Evolutionary conservation across 2,888 invertebrate species (phyloP).

Genomic region (Apodemia zela): DNA sequence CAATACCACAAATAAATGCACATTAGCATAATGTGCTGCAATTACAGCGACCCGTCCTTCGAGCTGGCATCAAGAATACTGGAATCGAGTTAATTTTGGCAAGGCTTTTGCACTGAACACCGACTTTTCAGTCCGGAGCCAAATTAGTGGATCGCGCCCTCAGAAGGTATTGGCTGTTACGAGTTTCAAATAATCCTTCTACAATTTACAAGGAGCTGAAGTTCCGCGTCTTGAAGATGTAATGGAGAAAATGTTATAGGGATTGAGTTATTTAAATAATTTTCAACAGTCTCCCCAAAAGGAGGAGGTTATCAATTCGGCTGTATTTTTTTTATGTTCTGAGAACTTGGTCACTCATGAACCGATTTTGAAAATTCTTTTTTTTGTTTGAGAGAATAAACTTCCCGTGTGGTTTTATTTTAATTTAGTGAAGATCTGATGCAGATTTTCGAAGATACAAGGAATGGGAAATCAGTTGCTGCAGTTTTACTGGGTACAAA

Average conservation of each 20-base stretch:
- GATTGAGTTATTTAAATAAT: not conserved
- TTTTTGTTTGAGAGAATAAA: too few species aligned
- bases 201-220: not conserved
- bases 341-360: too few species aligned
- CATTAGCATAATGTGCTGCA: slow-evolving; percentile 1
- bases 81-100: slow-evolving; percentile 5
- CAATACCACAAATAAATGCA: slow-evolving; percentile 6
- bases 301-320: too few species aligned
- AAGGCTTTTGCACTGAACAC: not conserved
- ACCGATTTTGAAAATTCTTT: too few species aligned
- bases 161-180: slow-evolving; percentile 26
- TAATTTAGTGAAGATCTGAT: too few species aligned
- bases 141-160: slow-evolving; percentile 11
- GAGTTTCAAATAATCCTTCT: slow-evolving; percentile 15
- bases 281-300: too few species aligned
- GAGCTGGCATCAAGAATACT: slow-evolving; percentile 3
- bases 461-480: too few species aligned
- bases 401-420: too few species aligned
- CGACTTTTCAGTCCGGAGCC: slow-evolving; percentile 7
- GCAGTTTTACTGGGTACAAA: too few species aligned
- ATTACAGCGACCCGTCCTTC: not conserved
- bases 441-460: too few species aligned
- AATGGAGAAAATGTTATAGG: not conserved
- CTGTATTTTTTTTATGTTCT: too few species aligned
- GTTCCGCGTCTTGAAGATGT: not conserved